These are phyloP conservation scores for Pseudopodoces humilis DNA, from an alignment of 2,113 vertebrate species.

Conservation along the genomic window DNA sequence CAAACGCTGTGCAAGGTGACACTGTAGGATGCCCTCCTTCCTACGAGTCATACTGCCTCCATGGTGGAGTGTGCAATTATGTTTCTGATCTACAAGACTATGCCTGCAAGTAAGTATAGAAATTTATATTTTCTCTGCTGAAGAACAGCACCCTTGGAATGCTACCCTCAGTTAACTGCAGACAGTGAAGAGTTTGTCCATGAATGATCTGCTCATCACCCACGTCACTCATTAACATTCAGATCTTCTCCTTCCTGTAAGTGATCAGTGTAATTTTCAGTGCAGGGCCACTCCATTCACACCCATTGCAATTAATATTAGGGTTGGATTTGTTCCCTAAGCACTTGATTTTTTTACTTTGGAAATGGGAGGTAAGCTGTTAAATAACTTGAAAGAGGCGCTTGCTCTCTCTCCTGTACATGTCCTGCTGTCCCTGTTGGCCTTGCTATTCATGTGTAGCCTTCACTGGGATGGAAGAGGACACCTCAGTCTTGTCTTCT, in stretches of 20 bases:
- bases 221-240: not conserved
- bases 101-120: conserved; percentile 87
- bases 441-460: not conserved
- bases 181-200: not conserved
- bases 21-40: conserved; percentile 77
- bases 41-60: conserved; percentile 85
- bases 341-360: not conserved
- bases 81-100: conserved; percentile 81
- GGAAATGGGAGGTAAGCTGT: not conserved
- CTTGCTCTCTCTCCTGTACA: not conserved
- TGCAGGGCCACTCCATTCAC: not conserved
- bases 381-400: not conserved
- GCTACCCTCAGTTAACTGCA: not conserved
- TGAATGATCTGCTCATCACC: not conserved
- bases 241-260: not conserved
- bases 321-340: not conserved
- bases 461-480: not conserved
- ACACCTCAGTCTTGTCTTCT: not conserved
- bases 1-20: conserved; percentile 14
- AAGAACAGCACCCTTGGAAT: not conserved
- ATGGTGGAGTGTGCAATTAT: conserved; percentile 86
- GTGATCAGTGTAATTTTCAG: not conserved
- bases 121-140: not conserved
- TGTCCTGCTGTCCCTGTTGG: not conserved
- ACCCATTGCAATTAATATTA: not conserved